Evolutionary conservation across 2,888 invertebrate species (phyloP).

Genomic region (Ptycholaimellus sp.): DNA sequence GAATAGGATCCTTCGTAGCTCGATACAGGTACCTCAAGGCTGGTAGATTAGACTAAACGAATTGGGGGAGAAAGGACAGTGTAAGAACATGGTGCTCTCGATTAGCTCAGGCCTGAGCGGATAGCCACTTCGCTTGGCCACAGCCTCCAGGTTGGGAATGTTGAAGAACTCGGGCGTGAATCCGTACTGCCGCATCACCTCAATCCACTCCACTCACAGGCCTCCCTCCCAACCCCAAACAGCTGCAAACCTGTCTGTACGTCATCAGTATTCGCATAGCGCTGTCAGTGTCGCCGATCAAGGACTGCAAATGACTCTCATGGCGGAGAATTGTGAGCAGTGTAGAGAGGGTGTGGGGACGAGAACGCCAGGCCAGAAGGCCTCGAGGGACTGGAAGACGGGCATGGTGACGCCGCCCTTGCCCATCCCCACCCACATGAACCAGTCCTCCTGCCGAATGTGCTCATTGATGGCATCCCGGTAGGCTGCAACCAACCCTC

Average conservation of each 20-base stretch:
- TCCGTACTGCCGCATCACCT: slow-evolving; percentile 91
- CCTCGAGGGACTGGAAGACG: slow-evolving; percentile 91
- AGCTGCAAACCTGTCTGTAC: slow-evolving; percentile 80
- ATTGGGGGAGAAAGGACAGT: too few relatives aligned
- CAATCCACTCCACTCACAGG: too few relatives aligned
- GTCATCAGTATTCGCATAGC: slow-evolving; percentile 65
- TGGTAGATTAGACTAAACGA: too few relatives aligned
- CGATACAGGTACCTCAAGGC: slow-evolving; percentile 85
- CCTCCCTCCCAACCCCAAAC: too few relatives aligned
- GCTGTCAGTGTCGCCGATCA: slow-evolving; percentile 55
- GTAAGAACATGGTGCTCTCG: too few relatives aligned
- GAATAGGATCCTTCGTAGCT: slow-evolving; percentile 70
- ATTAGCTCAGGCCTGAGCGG: slow-evolving; percentile 82
- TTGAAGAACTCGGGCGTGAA: slow-evolving; percentile 95
- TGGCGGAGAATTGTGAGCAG: background rate
- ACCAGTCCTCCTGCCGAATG: slow-evolving; percentile 83
- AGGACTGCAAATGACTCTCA: slow-evolving; percentile 22
- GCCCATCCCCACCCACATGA: slow-evolving; percentile 95
- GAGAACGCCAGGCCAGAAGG: slow-evolving; percentile 89
- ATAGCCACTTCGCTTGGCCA: slow-evolving; percentile 54
- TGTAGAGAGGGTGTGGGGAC: too few relatives aligned
- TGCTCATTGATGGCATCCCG: slow-evolving; percentile 30
- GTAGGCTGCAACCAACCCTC: slow-evolving; percentile 25
- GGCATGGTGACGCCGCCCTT: slow-evolving; percentile 81
- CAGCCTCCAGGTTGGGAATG: slow-evolving; percentile 40